A percentile compares a stretch with the other conserved stretches of the same genome.
Conservation (phyloP, 2,113 vertebrate genomes). For the Apteryx owenii region DNA sequence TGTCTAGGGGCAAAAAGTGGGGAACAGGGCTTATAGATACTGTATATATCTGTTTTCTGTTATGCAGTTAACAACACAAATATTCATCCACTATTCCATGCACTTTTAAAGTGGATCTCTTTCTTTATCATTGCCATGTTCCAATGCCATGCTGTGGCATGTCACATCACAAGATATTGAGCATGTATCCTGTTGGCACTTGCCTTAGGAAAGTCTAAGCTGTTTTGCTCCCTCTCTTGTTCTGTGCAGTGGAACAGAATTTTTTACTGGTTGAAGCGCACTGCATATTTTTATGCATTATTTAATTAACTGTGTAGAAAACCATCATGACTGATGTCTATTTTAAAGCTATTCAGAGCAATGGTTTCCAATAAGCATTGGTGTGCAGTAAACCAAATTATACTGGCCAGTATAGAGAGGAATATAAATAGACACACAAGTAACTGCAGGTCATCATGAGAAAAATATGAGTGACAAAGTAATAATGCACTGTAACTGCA, state of each 20-base stretch:
- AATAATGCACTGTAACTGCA: not conserved
- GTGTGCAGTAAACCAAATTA: not conserved
- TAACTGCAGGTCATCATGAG: not conserved
- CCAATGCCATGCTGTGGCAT: rapidly evolving
- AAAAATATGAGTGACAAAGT: not conserved
- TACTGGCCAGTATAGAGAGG: not conserved
- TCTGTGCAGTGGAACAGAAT: not conserved
- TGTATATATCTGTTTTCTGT: not conserved
- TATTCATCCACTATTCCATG: not conserved
- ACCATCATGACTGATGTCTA: not conserved
- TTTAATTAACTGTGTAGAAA: not conserved
- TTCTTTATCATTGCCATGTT: not conserved
- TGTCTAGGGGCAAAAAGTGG: not conserved
- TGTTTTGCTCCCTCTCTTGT: not conserved
- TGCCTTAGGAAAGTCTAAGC: not conserved
- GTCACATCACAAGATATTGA: not conserved
- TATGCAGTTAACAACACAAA: rapidly evolving
- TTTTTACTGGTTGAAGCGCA: not conserved
- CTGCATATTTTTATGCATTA: not conserved
- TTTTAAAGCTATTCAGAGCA: not conserved
- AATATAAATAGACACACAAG: not conserved
- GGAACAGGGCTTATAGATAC: not conserved
- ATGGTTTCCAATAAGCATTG: not conserved
- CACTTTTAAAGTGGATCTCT: not conserved
- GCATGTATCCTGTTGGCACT: not conserved